Conservation (phyloP, 1,140 invertebrate species). For the Lepidurus apus region DNA sequence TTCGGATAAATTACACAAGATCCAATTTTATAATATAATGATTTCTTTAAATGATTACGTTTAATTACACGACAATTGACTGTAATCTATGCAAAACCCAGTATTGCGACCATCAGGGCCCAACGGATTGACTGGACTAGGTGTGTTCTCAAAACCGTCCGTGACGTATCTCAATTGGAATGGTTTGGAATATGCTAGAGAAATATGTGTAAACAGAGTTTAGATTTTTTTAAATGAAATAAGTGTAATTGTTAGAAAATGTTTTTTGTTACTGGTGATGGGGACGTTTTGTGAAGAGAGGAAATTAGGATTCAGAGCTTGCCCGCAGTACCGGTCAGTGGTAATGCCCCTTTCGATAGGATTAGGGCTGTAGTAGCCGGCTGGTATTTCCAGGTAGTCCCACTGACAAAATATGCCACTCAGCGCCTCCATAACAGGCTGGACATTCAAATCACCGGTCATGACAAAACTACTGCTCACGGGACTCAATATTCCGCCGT, state of each 20-base stretch:
- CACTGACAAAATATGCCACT: constrained; percentile 15
- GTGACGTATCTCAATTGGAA: constrained; percentile 5
- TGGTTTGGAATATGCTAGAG: neutral
- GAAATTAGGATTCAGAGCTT: constrained; percentile 11
- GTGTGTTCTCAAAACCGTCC: neutral
- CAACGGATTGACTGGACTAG: neutral
- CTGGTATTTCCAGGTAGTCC: constrained; percentile 17
- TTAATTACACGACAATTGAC: neutral
- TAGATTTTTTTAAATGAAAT: neutral
- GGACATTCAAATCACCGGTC: neutral
- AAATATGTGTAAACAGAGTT: neutral
- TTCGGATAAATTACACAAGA: neutral
- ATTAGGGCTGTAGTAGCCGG: constrained; percentile 13
- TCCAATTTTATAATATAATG: neutral
- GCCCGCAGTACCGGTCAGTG: constrained; percentile 9
- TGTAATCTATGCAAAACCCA: constrained; percentile 16
- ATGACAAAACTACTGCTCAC: constrained; percentile 19
- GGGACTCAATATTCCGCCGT: neutral
- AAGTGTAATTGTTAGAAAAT: neutral
- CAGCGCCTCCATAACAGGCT: constrained; percentile 8
- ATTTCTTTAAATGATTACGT: neutral
- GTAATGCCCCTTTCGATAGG: neutral
- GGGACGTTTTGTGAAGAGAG: neutral
- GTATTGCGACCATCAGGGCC: constrained; percentile 2
- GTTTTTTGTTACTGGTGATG: constrained; percentile 1